A percentile compares a stretch with the other conserved stretches of the same genome.
These are phyloP conservation scores for Synanthedon formicaeformis DNA, from an alignment of 2,888 invertebrate species.

Conservation along the genomic window DNA sequence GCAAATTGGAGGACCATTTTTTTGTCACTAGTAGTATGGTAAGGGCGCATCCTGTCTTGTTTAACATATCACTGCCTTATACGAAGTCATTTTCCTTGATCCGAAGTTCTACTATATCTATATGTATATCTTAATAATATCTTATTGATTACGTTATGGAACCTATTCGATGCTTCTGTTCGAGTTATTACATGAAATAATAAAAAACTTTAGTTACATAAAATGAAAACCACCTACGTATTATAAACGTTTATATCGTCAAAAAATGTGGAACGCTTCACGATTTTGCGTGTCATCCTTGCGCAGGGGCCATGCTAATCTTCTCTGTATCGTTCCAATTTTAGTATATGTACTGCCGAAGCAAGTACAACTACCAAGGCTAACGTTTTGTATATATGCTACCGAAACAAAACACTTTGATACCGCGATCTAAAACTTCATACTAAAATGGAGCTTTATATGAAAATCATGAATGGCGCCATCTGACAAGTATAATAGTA, in stretches of 20 bases:
- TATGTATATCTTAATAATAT: too few relatives aligned
- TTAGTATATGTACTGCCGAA: constrained; percentile 41
- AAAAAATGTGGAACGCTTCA: constrained; percentile 3
- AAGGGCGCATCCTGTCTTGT: too few relatives aligned
- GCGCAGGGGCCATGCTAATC: constrained; percentile 5
- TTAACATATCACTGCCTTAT: too few relatives aligned
- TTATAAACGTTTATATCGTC: neutral
- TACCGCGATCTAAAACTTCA: constrained; percentile 8
- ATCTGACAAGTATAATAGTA: neutral
- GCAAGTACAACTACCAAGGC: constrained; percentile 15
- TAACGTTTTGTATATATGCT: constrained; percentile 6
- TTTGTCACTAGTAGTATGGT: too few relatives aligned
- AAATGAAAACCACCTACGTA: too few relatives aligned
- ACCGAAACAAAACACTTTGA: constrained; percentile 2
- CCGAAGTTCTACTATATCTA: too few relatives aligned
- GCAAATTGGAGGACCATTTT: too few relatives aligned
- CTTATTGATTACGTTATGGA: too few relatives aligned
- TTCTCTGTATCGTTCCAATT: constrained; percentile 22
- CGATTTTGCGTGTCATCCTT: constrained; percentile 5
- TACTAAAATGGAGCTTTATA: neutral
- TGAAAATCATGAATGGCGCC: neutral
- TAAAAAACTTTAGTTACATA: too few relatives aligned
- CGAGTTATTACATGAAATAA: too few relatives aligned
- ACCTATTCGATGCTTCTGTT: too few relatives aligned
- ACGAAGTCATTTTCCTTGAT: too few relatives aligned